phyloP scores from a whole-genome alignment of 2,113 vertebrate species.

The Porphyrio hochstetteri region DNA sequence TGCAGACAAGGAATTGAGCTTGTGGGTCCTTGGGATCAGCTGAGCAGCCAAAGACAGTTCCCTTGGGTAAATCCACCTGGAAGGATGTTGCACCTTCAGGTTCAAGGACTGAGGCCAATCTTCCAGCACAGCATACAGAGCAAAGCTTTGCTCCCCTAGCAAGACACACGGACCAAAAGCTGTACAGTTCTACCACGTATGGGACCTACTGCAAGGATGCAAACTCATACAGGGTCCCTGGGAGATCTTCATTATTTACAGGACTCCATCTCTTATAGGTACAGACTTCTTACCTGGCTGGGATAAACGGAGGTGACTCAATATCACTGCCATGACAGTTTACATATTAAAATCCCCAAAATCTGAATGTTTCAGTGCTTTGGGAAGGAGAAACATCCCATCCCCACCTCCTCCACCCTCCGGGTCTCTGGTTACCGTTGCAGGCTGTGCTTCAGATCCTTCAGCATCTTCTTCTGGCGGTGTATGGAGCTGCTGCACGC shows the following conservation, averaged over 20 bases:
- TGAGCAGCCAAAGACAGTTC: neutral
- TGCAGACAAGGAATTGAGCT: neutral
- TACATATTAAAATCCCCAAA: neutral
- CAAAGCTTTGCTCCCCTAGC: neutral
- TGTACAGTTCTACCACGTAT: accelerated
- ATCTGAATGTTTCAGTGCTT: neutral
- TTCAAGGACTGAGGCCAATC: neutral
- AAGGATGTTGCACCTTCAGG: neutral
- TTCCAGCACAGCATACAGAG: neutral
- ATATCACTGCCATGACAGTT: neutral
- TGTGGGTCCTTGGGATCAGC: neutral
- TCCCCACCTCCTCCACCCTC: neutral
- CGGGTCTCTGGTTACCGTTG: conserved; percentile 73
- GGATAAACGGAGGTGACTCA: neutral
- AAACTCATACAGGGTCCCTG: neutral
- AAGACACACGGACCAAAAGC: neutral
- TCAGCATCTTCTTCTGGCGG: conserved; percentile 87
- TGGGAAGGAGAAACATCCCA: neutral
- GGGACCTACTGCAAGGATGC: neutral
- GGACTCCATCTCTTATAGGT: neutral
- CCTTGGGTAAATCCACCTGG: neutral
- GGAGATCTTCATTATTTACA: neutral
- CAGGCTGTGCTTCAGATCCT: conserved; percentile 81
- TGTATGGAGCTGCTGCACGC: conserved; percentile 85
- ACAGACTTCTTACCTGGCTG: neutral